phyloP scores from a whole-genome alignment of 1,140 invertebrate genomes.

The Akabosia matsudoensis region DNA sequence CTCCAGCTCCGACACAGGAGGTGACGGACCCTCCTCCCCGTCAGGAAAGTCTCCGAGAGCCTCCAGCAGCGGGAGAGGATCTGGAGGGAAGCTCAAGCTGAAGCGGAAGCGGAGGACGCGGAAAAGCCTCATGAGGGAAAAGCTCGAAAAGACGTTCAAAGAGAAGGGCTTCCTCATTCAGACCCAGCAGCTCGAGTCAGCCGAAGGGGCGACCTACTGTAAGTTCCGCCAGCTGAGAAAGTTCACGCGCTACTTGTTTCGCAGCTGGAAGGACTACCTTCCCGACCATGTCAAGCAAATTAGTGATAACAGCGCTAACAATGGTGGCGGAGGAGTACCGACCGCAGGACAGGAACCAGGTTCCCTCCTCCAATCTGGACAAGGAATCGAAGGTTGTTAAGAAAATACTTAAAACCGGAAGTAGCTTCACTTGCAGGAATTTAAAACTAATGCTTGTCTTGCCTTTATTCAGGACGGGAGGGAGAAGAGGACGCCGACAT shows the following conservation, averaged over 20 bases:
- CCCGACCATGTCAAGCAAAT: constrained; percentile 67
- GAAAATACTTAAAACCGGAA: no score
- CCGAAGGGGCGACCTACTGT: constrained; percentile 87
- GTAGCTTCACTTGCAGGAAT: no score
- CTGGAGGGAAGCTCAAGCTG: constrained; percentile 47
- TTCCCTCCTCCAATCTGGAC: no score
- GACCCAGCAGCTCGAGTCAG: constrained; percentile 84
- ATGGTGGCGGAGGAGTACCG: not conserved
- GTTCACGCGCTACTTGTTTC: constrained; percentile 84
- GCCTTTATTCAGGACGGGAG: not conserved
- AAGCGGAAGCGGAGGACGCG: constrained; percentile 70
- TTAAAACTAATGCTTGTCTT: not conserved
- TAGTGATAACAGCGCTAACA: constrained; percentile 40
- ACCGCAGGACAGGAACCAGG: not conserved
- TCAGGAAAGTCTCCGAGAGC: not conserved
- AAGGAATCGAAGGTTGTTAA: no score
- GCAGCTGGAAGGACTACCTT: constrained; percentile 89
- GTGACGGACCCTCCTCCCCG: not conserved
- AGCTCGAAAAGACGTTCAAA: constrained; percentile 85
- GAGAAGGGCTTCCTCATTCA: constrained; percentile 89
- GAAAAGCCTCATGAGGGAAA: constrained; percentile 78
- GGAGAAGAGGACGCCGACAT: not conserved
- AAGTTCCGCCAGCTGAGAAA: constrained; percentile 87
- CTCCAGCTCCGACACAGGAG: constrained; percentile 47
- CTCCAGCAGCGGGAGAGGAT: constrained; percentile 31